Conservation (phyloP, 2,888 invertebrate genomes). For the Alloscopus bannaensis region DNA sequence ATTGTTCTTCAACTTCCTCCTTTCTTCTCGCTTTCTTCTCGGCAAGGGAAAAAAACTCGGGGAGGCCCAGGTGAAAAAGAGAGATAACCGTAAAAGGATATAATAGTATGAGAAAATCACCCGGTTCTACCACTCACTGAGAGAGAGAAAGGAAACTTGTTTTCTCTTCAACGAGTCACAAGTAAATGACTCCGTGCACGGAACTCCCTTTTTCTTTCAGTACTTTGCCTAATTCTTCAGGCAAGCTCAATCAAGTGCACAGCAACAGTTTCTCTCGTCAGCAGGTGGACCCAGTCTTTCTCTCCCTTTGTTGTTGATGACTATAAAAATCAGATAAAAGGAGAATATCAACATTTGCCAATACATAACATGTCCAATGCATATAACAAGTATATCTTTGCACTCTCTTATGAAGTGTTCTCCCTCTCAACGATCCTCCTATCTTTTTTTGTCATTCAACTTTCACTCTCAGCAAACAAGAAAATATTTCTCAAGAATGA, state of each 20-base stretch:
- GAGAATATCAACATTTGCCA: background rate
- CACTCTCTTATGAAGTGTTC: no score
- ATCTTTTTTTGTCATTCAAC: background rate
- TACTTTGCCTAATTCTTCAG: slow-evolving; percentile 5
- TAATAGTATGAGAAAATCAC: background rate
- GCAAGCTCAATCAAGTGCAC: slow-evolving; percentile 22
- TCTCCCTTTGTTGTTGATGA: background rate
- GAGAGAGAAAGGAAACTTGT: slow-evolving; percentile 7
- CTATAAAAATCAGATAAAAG: slow-evolving; percentile 9
- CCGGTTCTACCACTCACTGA: background rate
- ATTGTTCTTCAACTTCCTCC: slow-evolving; percentile 19
- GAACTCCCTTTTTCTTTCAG: slow-evolving; percentile 13
- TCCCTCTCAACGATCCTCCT: no score
- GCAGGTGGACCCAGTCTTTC: slow-evolving; percentile 3
- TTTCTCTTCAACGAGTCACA: slow-evolving; percentile 18
- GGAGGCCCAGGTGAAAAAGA: slow-evolving; percentile 38
- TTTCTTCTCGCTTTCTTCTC: background rate
- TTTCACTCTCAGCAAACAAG: background rate
- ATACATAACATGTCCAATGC: background rate
- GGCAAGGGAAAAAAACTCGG: background rate
- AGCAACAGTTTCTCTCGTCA: slow-evolving; percentile 35
- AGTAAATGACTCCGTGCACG: slow-evolving; percentile 20
- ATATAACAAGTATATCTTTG: no score
- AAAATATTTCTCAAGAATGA: background rate
- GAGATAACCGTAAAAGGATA: slow-evolving; percentile 20